Base-by-base conservation (phyloP, 2,888 invertebrate species). In the Chymomyza procnemis region DNA sequence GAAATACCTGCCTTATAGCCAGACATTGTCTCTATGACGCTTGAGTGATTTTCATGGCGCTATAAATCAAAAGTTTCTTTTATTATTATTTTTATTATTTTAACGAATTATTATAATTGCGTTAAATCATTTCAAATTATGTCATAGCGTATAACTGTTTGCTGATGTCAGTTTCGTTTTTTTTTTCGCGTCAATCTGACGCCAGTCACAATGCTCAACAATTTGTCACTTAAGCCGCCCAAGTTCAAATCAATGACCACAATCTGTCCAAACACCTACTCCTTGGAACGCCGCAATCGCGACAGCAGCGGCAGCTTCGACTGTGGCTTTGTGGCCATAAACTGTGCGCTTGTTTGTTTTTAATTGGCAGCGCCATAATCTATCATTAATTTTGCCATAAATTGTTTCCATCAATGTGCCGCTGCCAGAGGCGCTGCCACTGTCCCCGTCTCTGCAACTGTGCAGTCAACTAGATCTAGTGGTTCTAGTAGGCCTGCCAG, bases 311-410 rank as follows among this genome's bases (percentile, higher is more conserved):
- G n/a, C n/a, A 22, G 8, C 50, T 26, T 50, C 34, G 19, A 50
- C 50, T 50, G 19, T 12, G 34, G 34, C 34, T 19, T 50, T 50
- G 50, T 54, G 66, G 67, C 80, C 76, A 81, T 81, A 80, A 83
- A 84, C 71, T 85, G 86, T 63, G 71, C 78, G 86, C 83, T 83
- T 83, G 83, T 83, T 83, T 83, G 83, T 85, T 83, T 83, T 83
- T 83, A 83, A 83, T 83, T 83, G 86, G 82, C 82, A 83, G 86
- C 82, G 72, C 82, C 86, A 85, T 83, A 83, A 83, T 83, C 83
- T 83, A 85, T 85, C 86, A 83, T 83, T 83, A 85, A 85, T 83
- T 83, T 83, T 84, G 78, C 83, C 81, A 83, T 83, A 83, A 83
- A 83, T 83, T 85, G 81, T 80, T 82, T 75, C 85, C 76, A 85